Percentiles rank a stretch among this genome's conserved stretches.
phyloP scores from a whole-genome alignment of 2,113 vertebrate species.

The Odontesthes bonariensis region DNA sequence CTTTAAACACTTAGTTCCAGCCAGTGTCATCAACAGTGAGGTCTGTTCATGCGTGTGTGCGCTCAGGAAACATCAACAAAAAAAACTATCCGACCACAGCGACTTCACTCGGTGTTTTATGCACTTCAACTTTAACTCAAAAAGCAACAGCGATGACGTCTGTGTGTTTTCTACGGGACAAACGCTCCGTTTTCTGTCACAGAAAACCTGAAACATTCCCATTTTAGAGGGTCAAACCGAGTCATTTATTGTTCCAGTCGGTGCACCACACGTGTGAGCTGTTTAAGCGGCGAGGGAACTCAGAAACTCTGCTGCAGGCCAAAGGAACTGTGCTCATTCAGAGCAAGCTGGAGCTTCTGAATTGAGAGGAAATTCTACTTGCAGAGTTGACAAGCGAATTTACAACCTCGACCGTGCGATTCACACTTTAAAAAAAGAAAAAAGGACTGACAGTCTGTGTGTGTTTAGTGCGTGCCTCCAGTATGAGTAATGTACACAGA shows the following conservation, averaged over 20 bases:
- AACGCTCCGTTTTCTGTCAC: too few species aligned
- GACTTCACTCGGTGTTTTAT: too few species aligned
- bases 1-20: background rate
- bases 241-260: background rate
- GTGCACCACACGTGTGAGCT: too few species aligned
- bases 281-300: too few species aligned
- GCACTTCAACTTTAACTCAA: too few species aligned
- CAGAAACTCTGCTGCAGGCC: background rate
- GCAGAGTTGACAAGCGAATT: slow-evolving; percentile 33
- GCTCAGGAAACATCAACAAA: too few species aligned
- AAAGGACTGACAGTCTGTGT: slow-evolving; percentile 1
- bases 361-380: slow-evolving; percentile 10
- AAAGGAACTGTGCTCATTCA: background rate
- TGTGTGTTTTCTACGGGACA: too few species aligned
- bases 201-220: too few species aligned
- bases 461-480: slow-evolving; percentile 47
- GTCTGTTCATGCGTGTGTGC: background rate
- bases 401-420: slow-evolving; percentile 20
- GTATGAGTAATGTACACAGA: slow-evolving; percentile 71
- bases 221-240: background rate
- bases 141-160: too few species aligned
- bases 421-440: background rate
- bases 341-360: background rate
- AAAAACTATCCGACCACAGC: too few species aligned
- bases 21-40: too few species aligned